Conservation (phyloP, 2,113 vertebrate species). For the Sturnira hondurensis region DNA sequence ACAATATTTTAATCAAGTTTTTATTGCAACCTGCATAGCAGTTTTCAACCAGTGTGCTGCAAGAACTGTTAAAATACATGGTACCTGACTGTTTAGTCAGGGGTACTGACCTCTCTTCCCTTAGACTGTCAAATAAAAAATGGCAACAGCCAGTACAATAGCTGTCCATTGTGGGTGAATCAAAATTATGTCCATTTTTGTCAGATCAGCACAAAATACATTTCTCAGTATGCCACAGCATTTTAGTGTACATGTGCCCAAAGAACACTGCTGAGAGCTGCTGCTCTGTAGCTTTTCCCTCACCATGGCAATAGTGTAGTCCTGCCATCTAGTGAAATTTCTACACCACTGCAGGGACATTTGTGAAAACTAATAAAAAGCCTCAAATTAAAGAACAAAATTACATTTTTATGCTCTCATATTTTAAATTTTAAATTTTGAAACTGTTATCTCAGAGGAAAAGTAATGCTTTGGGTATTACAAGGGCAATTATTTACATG, state of each 20-base stretch:
- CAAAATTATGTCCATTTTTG: neutral
- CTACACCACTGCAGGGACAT: neutral
- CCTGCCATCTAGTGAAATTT: conserved; percentile 41
- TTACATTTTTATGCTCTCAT: neutral
- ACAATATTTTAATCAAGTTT: neutral
- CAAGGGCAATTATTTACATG: neutral
- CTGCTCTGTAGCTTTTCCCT: neutral
- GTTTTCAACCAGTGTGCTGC: neutral
- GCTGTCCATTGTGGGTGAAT: neutral
- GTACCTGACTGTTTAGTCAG: neutral
- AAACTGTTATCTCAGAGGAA: neutral
- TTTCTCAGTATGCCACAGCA: neutral
- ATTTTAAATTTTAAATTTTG: neutral
- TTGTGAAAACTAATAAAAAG: neutral
- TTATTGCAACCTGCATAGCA: neutral
- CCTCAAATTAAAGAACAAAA: neutral
- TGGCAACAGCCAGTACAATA: neutral
- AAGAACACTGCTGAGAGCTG: too few relatives aligned
- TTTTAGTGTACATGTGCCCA: neutral
- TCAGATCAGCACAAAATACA: neutral
- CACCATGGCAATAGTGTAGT: neutral
- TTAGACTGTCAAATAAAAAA: neutral
- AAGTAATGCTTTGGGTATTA: neutral
- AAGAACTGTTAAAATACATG: neutral
- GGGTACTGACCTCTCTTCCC: neutral